These are phyloP conservation scores for Ciconia nigra DNA, from an alignment of 2,797 vertebrate genomes.

Conservation along the genomic window DNA sequence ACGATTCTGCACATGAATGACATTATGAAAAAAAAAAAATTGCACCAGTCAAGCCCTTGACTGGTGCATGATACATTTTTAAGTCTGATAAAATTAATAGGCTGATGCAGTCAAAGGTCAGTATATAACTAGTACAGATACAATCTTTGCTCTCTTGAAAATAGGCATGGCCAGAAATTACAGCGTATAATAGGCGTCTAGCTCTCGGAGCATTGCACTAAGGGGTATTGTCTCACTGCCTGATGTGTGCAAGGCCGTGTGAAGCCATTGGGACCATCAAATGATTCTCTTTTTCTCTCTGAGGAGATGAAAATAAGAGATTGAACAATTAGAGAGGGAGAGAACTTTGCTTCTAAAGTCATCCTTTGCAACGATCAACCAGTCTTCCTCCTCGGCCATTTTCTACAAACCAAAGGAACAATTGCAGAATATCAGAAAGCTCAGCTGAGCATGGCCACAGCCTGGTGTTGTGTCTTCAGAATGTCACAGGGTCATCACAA, in stretches of 20 bases:
- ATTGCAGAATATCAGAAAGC: background rate
- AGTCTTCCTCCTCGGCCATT: background rate
- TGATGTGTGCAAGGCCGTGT: background rate
- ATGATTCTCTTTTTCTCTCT: background rate
- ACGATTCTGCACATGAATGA: background rate
- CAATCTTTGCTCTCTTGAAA: background rate
- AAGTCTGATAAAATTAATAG: background rate
- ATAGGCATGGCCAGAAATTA: background rate
- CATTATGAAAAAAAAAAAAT: background rate
- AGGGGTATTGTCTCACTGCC: background rate
- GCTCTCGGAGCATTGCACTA: background rate
- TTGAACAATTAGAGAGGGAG: background rate
- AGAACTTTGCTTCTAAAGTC: background rate
- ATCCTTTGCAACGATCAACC: background rate
- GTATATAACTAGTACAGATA: background rate
- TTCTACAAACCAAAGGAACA: background rate
- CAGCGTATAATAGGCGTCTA: background rate
- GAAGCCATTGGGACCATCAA: accelerated
- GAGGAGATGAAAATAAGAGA: background rate
- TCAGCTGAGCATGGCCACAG: background rate
- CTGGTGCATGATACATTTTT: background rate
- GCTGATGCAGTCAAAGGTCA: background rate
- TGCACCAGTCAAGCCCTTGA: background rate
- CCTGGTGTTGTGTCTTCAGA: background rate
- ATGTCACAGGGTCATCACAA: background rate